A percentile compares a stretch with the other conserved stretches of the same genome.
Conservation (phyloP, 2,113 vertebrate species). For the Erythrolamprus reginae region DNA sequence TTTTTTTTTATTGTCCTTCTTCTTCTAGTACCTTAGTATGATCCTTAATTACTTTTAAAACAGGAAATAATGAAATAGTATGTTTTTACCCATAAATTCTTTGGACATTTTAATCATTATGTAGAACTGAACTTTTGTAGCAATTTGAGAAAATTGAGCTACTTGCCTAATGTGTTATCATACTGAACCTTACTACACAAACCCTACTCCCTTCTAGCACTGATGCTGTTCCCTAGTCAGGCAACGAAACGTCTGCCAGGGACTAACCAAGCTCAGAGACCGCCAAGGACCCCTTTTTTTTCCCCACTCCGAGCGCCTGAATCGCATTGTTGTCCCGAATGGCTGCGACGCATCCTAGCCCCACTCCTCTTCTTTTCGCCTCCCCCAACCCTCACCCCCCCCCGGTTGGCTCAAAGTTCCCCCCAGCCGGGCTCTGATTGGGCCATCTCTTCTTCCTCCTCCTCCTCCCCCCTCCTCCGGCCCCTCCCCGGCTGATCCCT, state of each 20-base stretch:
- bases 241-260: neutral
- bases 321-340: conserved; percentile 33
- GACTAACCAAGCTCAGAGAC: neutral
- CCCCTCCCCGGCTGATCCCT: neutral
- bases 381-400: neutral
- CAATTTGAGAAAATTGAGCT: too few relatives aligned
- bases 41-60: too few relatives aligned
- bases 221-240: neutral
- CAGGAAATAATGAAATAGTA: too few relatives aligned
- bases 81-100: too few relatives aligned
- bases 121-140: too few relatives aligned
- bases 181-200: too few relatives aligned
- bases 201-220: neutral
- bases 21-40: too few relatives aligned
- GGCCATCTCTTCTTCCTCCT: neutral
- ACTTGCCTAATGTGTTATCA: too few relatives aligned
- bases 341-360: neutral
- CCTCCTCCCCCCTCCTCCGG: neutral
- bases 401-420: conserved; percentile 26
- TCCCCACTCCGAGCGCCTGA: neutral
- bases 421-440: conserved; percentile 12
- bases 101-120: too few relatives aligned
- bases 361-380: neutral
- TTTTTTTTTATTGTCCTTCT: too few relatives aligned
- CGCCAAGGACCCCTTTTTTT: too few relatives aligned